Evolutionary conservation across 1,140 invertebrate species (phyloP), one percentile per base, ranked within the genome.

Genomic region (Anastrepha ludens): DNA sequence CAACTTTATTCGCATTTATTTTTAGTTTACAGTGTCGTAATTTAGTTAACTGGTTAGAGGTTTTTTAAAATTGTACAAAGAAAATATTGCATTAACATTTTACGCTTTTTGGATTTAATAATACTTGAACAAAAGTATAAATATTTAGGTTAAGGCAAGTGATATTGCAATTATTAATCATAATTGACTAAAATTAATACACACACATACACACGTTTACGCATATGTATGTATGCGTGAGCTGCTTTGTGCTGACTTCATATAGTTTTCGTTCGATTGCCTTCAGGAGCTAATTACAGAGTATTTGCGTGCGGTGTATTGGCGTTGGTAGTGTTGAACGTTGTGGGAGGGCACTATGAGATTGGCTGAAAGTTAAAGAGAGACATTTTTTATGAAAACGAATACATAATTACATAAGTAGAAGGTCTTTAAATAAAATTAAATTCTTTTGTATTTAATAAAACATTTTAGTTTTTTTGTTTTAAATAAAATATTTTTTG

Each of bases 291-390:
- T 92, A 87, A 92, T 90, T 67, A 93, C 92, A 86, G 92, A 92
- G 89, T 93, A 93, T 91, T 93, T 93, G 88, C 92, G 91, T 85
- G 91, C 89, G 67, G 91, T 90, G 90, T 90, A 93, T 88, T 93
- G 92, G 89, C 92, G 91, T 89, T 93, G 92, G 92, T 93, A 93
- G 89, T 93, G 92, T 70, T 93, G 92, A 86, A 93, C 90, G 89
- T 92, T 93, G 89, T 93, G 91, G 88, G 90, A 90, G 89, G 92
- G 92, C 89, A 93, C 87, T 90, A 93, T 85, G 91, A 93, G 90
- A 89, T 90, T 92, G 90, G 91, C 91, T 93, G 91, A 20, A 85
- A 64, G 4, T 13, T 47, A 20, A 55, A 9, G 11, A 55, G 55
- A 17, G 8, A n/a, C 4, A 62, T 15, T 13, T 62, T 62, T 55